phyloP scores from a whole-genome alignment of 2,888 invertebrate genomes.

The Dicycla oo region DNA sequence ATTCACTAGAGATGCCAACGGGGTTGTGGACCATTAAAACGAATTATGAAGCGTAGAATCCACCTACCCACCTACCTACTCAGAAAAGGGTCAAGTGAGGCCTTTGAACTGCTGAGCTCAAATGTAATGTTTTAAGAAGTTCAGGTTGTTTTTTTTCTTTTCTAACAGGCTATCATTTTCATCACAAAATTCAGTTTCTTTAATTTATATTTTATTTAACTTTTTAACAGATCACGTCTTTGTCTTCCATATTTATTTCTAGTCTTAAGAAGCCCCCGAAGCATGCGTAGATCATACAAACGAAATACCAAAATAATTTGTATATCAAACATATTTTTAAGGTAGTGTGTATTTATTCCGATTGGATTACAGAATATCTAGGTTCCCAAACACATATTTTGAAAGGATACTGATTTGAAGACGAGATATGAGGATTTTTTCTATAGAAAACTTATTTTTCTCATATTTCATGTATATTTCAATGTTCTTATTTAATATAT shows the following conservation, averaged over 20 bases:
- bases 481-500: no score
- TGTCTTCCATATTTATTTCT: neutral
- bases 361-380: no score
- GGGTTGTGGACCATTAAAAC: conserved; percentile 60
- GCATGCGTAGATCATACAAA: no score
- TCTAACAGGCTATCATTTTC: neutral
- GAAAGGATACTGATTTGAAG: no score
- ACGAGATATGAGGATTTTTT: no score
- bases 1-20: conserved; percentile 55
- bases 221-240: conserved; percentile 6
- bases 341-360: no score
- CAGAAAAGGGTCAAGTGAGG: conserved; percentile 8
- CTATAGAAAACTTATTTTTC: no score
- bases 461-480: no score
- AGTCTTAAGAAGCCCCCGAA: no score
- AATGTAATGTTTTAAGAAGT: neutral
- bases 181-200: neutral
- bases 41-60: conserved; percentile 54
- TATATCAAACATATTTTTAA: no score
- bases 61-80: neutral
- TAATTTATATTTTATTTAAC: neutral
- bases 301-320: no score
- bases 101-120: conserved; percentile 5
- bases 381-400: no score
- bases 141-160: neutral